These are phyloP conservation scores for Stenotaenia linearis DNA, from an alignment of 2,888 invertebrate genomes.

Conservation along the genomic window DNA sequence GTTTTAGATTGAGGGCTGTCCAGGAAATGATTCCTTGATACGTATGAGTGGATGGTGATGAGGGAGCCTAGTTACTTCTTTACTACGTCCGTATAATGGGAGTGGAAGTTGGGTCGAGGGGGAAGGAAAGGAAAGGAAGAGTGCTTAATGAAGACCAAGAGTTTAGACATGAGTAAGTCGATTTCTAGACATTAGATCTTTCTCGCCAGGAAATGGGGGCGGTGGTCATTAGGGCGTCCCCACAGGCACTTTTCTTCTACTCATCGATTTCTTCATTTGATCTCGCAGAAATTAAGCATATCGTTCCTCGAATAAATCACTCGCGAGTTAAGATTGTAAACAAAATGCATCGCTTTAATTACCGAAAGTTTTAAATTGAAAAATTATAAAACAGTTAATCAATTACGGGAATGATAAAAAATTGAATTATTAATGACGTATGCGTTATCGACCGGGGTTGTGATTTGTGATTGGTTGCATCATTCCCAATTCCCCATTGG, in stretches of 20 bases:
- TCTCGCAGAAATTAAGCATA: constrained; percentile 32
- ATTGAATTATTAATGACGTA: neutral
- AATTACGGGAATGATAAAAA: neutral
- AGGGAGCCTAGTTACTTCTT: neutral
- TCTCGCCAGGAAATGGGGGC: constrained; percentile 32
- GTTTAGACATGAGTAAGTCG: constrained; percentile 33
- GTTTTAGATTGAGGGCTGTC: neutral
- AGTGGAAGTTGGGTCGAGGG: neutral
- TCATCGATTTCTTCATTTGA: constrained; percentile 31
- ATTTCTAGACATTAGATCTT: constrained; percentile 33
- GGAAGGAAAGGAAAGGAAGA: neutral
- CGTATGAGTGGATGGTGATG: constrained; percentile 10
- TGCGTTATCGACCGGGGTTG: neutral
- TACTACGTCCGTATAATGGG: neutral
- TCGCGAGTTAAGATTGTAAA: neutral
- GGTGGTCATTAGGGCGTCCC: constrained; percentile 30
- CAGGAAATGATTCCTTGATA: constrained; percentile 22
- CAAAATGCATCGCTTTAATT: constrained; percentile 3
- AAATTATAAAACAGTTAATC: neutral
- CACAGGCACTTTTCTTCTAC: constrained; percentile 11
- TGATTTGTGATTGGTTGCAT: constrained; percentile 2
- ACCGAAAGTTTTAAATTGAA: neutral
- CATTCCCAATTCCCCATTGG: neutral
- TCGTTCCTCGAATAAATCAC: constrained; percentile 11
- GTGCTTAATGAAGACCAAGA: constrained; percentile 32